These are phyloP conservation scores for Turritopsis rubra DNA, from an alignment of 30 jellyfish, hydroid and myxozoan species.

Conservation along the genomic window DNA sequence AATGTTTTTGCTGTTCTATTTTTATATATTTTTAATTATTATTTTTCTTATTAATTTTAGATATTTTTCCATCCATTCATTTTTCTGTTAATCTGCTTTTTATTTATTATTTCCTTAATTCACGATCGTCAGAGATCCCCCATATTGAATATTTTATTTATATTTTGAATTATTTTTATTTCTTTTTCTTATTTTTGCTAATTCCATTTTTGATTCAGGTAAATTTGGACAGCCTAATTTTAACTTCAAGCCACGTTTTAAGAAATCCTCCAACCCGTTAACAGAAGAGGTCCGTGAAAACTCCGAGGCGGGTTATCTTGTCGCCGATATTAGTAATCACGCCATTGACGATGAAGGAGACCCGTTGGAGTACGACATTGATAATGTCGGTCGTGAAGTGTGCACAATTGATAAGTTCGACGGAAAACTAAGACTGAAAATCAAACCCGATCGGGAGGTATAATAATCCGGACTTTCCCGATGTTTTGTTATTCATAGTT, in stretches of 20 bases:
- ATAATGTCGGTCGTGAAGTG: slow-evolving; percentile 13
- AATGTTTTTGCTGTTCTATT: no score
- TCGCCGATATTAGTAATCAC: slow-evolving; percentile 14
- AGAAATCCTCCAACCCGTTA: slow-evolving; percentile 4
- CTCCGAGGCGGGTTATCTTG: not conserved
- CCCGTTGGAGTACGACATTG: slow-evolving; percentile 1
- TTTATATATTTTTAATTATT: no score
- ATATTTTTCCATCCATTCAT: no score
- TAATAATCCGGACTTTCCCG: not conserved
- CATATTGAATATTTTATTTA: no score
- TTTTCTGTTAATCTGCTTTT: no score
- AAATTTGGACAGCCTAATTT: not conserved
- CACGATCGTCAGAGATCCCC: no score
- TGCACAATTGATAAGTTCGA: slow-evolving; percentile 15
- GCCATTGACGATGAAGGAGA: slow-evolving; percentile 35
- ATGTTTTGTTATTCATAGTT: not conserved
- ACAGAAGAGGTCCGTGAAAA: slow-evolving; percentile 9
- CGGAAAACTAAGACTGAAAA: slow-evolving; percentile 26
- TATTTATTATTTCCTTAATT: no score
- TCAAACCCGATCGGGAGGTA: slow-evolving; percentile 30
- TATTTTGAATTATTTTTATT: no score
- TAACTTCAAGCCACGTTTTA: slow-evolving; percentile 22
- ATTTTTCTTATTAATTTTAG: no score
- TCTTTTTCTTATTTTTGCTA: no score
- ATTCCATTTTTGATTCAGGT: not conserved